A percentile compares a stretch with the other conserved stretches of the same genome.
Conservation (phyloP, 1,140 invertebrate species). For the Drosophila insularis region DNA sequence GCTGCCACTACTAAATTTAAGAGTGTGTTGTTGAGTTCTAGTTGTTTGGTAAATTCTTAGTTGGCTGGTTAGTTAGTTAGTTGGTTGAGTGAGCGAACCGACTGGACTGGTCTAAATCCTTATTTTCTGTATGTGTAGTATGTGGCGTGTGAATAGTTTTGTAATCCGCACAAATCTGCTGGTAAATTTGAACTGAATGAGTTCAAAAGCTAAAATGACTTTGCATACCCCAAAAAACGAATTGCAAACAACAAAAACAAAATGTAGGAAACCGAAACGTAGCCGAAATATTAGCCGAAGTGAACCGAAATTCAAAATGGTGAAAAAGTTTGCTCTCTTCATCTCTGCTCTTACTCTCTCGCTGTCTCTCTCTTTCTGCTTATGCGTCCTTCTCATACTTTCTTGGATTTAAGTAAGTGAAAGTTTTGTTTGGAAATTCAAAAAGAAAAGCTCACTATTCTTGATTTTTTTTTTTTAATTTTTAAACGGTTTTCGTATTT, state of each 20-base stretch:
- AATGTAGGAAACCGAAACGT: constrained; percentile 10
- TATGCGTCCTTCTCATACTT: not conserved
- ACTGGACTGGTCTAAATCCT: not conserved
- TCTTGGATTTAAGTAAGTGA: not conserved
- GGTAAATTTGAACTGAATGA: constrained; percentile 80
- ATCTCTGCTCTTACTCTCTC: not conserved
- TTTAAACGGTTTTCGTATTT: not conserved
- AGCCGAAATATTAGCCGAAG: constrained; percentile 23
- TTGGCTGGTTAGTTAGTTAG: not conserved
- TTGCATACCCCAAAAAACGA: constrained; percentile 66
- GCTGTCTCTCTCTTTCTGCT: not conserved
- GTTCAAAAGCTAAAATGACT: constrained; percentile 80
- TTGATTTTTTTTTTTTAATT: not conserved
- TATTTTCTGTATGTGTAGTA: not conserved
- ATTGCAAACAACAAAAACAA: not conserved
- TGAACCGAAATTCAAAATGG: not conserved
- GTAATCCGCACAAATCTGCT: constrained; percentile 80
- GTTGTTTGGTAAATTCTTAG: not conserved
- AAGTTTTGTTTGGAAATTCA: not conserved
- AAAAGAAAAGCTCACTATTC: not conserved
- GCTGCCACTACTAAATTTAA: constrained; percentile 5
- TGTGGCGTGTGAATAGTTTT: constrained; percentile 48
- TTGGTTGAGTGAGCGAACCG: not conserved
- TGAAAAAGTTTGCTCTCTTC: not conserved
- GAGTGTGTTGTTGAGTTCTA: constrained; percentile 1